Evolutionary conservation across 2,113 vertebrate genomes (phyloP).

Genomic region (Cryptomyrus ogoouensis): DNA sequence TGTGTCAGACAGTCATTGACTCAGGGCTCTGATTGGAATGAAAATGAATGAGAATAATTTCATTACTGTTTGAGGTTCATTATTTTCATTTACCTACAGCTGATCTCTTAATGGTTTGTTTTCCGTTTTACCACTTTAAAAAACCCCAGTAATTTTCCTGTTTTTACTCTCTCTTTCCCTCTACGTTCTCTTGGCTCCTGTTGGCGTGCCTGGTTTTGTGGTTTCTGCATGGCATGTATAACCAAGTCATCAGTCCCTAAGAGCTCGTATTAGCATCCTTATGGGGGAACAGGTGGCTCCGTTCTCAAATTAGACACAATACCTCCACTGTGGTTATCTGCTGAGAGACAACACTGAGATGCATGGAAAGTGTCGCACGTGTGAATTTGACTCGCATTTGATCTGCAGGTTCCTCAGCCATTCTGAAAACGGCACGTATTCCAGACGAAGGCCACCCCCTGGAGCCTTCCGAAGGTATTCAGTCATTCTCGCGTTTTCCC

Average conservation of each 20-base stretch:
- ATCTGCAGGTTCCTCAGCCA: conserved; percentile 78
- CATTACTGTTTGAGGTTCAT: not conserved
- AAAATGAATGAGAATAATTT: not conserved
- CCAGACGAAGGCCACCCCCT: conserved; percentile 68
- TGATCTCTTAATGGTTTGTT: conserved; percentile 32
- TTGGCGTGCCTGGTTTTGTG: not conserved
- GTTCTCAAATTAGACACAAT: not conserved
- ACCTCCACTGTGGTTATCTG: not conserved
- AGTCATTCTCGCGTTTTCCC: not conserved
- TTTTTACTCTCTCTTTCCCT: conserved; percentile 44
- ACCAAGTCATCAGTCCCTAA: not conserved
- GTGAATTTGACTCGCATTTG: not conserved
- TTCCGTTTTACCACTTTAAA: not conserved
- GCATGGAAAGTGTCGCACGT: not conserved
- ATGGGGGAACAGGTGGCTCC: not conserved
- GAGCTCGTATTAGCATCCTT: not conserved
- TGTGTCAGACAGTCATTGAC: not conserved
- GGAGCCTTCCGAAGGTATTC: conserved; percentile 76
- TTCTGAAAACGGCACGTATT: conserved; percentile 69
- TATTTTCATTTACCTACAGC: not conserved
- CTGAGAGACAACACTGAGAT: not conserved
- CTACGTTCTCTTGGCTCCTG: not conserved
- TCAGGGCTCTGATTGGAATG: not conserved
- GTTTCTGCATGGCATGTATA: not conserved
- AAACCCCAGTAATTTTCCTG: not conserved